Evolutionary conservation across 2,888 invertebrate genomes (phyloP), one percentile per base, ranked within the genome.

Genomic region (Sesamia inferens): DNA sequence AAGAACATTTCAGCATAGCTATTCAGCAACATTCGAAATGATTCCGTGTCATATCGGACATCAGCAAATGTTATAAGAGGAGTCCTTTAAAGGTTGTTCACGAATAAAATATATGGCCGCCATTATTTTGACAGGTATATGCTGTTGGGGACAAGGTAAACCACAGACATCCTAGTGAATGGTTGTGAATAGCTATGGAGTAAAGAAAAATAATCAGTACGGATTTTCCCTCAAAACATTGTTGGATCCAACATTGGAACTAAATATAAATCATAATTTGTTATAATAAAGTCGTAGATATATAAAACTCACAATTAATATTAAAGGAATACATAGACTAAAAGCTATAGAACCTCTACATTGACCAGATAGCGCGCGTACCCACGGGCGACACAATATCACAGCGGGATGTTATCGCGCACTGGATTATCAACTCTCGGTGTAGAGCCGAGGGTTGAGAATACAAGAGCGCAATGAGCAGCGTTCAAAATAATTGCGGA

Each of bases 261-360:
- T 48, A 77, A 78, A 13, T 44, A 13, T 4, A 22, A 48, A 19
- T 0, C 8, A 67, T 42, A 64, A 51, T 47, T 61, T 22, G 22
- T 31, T 64, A 64, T 24, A 24, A 31, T 31, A 75, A 51, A 2
- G 5, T 39, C 44, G 31, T 10, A 44, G 3, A 19, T 31, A 22
- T 11, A 31, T 51, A 14, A 48, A 31, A 63, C 13, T 31, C 57
- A 64, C 39, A 59, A 24, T 57, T 76, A 77, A 59, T 71, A 77
- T 51, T 77, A 81, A 59, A 76, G 67, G 67, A 81, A 79, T 81
- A 79, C 67, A 81, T 44, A 55, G 22, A 54, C 44, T 76, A 72
- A 77, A 57, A 5, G 57, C 58, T 76, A 64, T 63, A 55, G n/a
- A n/a, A 75, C 44, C 44, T 44, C 44, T 44, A 44, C 44, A 44